A percentile compares a stretch with the other conserved stretches of the same genome.
These are phyloP conservation scores for Agriopis aurantiaria DNA, from an alignment of 2,888 invertebrate species.

Conservation along the genomic window DNA sequence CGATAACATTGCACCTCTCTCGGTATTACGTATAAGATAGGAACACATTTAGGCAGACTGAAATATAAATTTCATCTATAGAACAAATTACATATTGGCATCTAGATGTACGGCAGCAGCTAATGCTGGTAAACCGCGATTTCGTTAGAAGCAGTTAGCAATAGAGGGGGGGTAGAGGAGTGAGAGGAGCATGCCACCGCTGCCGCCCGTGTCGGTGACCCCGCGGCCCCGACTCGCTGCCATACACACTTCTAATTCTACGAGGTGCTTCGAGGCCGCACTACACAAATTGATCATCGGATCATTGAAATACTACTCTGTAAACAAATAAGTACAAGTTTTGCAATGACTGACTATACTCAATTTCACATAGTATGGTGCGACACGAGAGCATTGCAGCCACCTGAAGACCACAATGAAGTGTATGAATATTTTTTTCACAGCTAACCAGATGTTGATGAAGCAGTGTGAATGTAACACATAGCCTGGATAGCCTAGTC, in stretches of 20 bases:
- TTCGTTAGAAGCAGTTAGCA: slow-evolving; percentile 56
- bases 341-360: background rate
- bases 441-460: background rate
- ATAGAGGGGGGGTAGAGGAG: slow-evolving; percentile 59
- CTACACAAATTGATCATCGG: slow-evolving; percentile 57
- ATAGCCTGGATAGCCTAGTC: background rate
- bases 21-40: background rate
- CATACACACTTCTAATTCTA: slow-evolving; percentile 46
- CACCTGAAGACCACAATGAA: no score
- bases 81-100: slow-evolving; percentile 1
- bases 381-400: no score
- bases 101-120: slow-evolving; percentile 16
- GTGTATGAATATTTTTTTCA: no score
- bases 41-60: background rate
- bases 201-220: slow-evolving; percentile 77
- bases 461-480: background rate
- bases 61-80: slow-evolving; percentile 5
- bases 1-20: slow-evolving; percentile 13
- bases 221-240: slow-evolving; percentile 73
- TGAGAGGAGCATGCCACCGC: slow-evolving; percentile 52
- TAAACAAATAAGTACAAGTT: background rate
- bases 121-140: slow-evolving; percentile 37
- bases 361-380: no score
- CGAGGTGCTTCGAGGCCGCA: slow-evolving; percentile 60
- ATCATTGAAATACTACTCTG: slow-evolving; percentile 31